phyloP scores from a whole-genome alignment of 2,113 vertebrate species.

The Trochalopteron elliotii region DNA sequence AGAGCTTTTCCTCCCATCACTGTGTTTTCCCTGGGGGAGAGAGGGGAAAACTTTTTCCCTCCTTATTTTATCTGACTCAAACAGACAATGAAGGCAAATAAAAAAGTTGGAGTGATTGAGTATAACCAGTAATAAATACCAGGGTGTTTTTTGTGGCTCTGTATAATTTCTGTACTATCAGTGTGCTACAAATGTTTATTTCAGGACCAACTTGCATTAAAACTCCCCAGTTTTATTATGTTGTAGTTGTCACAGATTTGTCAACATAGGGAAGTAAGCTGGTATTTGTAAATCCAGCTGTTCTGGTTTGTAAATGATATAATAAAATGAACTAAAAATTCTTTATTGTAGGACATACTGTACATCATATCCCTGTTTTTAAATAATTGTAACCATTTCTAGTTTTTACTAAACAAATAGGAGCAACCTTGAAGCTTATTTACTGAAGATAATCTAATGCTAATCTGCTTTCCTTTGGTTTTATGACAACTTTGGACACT shows the following conservation, averaged over 20 bases:
- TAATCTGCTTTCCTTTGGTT: background rate
- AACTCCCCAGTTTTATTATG: background rate
- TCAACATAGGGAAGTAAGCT: background rate
- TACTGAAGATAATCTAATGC: background rate
- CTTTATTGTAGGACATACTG: background rate
- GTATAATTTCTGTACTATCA: background rate
- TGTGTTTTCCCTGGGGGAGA: background rate
- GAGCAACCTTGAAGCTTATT: background rate
- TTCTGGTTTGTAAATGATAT: background rate
- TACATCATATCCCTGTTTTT: background rate
- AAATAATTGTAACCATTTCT: background rate
- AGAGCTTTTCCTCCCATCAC: background rate
- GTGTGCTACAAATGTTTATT: background rate
- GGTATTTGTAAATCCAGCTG: background rate
- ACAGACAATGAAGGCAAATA: background rate
- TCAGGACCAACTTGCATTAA: background rate
- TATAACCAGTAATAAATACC: background rate
- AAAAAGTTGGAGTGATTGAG: background rate
- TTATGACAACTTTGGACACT: background rate
- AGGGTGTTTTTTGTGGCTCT: background rate
- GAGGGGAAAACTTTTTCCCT: background rate
- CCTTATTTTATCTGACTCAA: background rate
- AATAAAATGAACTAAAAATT: background rate
- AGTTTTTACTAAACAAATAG: background rate
- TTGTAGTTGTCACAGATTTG: background rate